Base-by-base conservation (phyloP, 1,140 invertebrate species). In the Zaprionus ghesquierei region DNA sequence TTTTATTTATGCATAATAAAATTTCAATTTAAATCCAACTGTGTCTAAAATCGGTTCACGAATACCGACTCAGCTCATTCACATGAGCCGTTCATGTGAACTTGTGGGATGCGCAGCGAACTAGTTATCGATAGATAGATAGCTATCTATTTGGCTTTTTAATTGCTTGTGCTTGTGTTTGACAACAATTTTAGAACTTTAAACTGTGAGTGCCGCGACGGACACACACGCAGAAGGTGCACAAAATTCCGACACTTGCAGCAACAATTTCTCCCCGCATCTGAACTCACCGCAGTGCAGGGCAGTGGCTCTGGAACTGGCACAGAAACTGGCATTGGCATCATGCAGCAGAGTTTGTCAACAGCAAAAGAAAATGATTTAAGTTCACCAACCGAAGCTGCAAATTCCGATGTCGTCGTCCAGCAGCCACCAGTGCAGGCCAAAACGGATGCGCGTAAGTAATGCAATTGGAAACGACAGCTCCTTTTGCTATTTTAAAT, bases 281-380 rank as follows among this genome's bases (percentile, higher is more conserved):
- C 44, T 29, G 41, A 20, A 22, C n/a, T 15, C 38, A 63, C 6
- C 29, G 27, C 29, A 31, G 18, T 22, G 41, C 65, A 54, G 50
- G 27, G 59, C 59, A 27, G 20, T 46, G 35, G 59, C 50, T 63
- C 35, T 63, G 49, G 20, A 27, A 20, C 59, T 63, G 35, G 27
- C 29, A 25, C 10, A 60, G 25, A 60, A 60, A 44, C 46, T 50
- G 44, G 33, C 18, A 55, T 46, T 22, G 18, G 15, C 41, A 46
- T 20, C 41, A 46, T 63, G 31, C 44, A 46, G 58, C 38, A 63
- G 22, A 25, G 41, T n/a, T 25, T 63, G 23, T 25, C 49, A 18
- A 31, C 18, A 31, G 13, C 23, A 15, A 41, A n/a, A 27, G 49
- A 53, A 53, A n/a, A 9, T 18, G 60, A 31, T 27, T 15, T 29